phyloP scores from a whole-genome alignment of 2,888 invertebrate genomes.

The Epinotia bilunana region DNA sequence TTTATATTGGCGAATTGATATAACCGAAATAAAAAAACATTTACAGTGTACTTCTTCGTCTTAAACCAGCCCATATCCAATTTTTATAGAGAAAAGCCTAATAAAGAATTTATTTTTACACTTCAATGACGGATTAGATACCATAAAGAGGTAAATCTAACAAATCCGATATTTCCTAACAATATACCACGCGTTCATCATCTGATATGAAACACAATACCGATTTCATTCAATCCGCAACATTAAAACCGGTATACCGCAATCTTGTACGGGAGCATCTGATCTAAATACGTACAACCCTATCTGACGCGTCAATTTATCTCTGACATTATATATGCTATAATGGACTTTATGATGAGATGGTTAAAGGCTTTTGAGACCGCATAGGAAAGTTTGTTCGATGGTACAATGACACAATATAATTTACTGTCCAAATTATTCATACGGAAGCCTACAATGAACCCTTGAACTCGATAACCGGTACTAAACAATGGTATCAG shows the following conservation, averaged over 20 bases:
- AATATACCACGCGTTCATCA: constrained; percentile 29
- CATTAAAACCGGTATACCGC: constrained; percentile 28
- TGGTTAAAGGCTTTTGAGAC: no score
- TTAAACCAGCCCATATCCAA: neutral
- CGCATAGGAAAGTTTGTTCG: neutral
- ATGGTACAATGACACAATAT: constrained; percentile 47
- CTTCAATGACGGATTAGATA: constrained; percentile 22
- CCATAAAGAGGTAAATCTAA: constrained; percentile 10
- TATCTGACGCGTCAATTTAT: constrained; percentile 18
- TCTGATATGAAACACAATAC: constrained; percentile 38
- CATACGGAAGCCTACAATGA: constrained; percentile 48
- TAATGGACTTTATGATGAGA: constrained; percentile 9
- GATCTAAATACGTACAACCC: constrained; percentile 48
- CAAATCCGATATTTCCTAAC: constrained; percentile 16
- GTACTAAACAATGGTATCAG: constrained; percentile 48
- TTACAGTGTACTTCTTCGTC: neutral
- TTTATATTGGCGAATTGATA: no score
- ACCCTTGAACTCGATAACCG: constrained; percentile 48
- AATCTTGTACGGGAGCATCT: constrained; percentile 36
- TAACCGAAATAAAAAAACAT: no score
- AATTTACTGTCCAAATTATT: constrained; percentile 49
- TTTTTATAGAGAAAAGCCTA: no score
- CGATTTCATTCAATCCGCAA: constrained; percentile 39
- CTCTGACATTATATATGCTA: neutral
- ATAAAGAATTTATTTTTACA: constrained; percentile 1